Evolutionary conservation across 2,797 vertebrate genomes (phyloP).

Genomic region (Halcyon leucocephala): DNA sequence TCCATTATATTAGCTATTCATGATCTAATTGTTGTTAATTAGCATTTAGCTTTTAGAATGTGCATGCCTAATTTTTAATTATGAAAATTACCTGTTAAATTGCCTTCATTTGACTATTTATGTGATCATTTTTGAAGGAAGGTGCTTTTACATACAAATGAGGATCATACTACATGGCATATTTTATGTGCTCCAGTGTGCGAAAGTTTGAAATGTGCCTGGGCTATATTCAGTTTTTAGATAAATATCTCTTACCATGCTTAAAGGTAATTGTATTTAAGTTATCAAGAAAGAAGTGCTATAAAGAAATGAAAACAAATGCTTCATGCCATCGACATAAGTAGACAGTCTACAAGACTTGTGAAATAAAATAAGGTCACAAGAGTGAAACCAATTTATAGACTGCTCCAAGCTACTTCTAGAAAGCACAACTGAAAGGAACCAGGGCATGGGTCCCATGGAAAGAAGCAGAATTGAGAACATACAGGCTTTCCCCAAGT

Average conservation of each 20-base stretch:
- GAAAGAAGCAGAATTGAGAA: neutral
- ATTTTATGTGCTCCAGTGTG: neutral
- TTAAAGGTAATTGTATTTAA: neutral
- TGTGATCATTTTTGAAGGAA: neutral
- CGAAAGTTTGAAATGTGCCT: neutral
- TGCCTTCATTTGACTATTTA: neutral
- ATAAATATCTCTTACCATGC: neutral
- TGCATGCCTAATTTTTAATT: neutral
- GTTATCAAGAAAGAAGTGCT: neutral
- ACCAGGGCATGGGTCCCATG: neutral
- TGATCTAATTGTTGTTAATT: neutral
- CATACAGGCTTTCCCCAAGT: neutral
- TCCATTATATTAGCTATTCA: neutral
- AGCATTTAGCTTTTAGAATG: neutral
- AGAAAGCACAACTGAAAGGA: neutral
- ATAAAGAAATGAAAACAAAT: neutral
- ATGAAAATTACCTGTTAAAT: neutral
- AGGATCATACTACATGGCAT: neutral
- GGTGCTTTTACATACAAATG: neutral
- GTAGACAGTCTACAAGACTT: neutral
- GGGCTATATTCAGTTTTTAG: neutral
- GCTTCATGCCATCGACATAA: neutral
- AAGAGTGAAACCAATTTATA: neutral
- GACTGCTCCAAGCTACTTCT: neutral
- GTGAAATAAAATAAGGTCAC: neutral